phyloP scores from a whole-genome alignment of 1,140 invertebrate species.

The Palaemon carinicauda region DNA sequence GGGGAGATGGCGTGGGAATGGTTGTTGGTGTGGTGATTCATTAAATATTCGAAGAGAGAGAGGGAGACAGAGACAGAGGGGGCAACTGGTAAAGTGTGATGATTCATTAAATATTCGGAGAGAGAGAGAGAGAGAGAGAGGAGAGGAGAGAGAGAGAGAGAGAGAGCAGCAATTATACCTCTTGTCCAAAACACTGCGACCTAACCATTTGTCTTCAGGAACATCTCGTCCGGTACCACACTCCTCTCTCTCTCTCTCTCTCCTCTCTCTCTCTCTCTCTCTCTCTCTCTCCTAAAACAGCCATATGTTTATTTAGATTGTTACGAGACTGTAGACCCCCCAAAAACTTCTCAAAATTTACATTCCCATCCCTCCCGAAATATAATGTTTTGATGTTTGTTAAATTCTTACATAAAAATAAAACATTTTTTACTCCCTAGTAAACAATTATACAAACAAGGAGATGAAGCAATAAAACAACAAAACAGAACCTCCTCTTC shows the following conservation, averaged over 20 bases:
- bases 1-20: background rate
- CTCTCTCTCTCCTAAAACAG: background rate
- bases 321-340: too few relatives aligned
- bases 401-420: too few relatives aligned
- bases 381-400: too few relatives aligned
- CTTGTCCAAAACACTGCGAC: background rate
- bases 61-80: background rate
- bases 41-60: too few relatives aligned
- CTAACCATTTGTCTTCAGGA: background rate
- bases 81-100: background rate
- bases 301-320: background rate
- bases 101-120: background rate
- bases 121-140: background rate
- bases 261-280: background rate
- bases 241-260: background rate
- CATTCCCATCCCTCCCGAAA: too few relatives aligned
- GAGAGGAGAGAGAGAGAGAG: background rate
- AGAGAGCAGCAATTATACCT: background rate
- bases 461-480: too few relatives aligned
- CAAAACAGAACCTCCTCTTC: too few relatives aligned
- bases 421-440: too few relatives aligned
- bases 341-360: too few relatives aligned
- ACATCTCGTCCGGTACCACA: background rate
- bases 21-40: background rate
- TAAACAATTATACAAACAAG: too few relatives aligned